These are phyloP conservation scores for Pentamera pediparva DNA, from an alignment of 53 echinoderm and acorn worm species.

Conservation along the genomic window DNA sequence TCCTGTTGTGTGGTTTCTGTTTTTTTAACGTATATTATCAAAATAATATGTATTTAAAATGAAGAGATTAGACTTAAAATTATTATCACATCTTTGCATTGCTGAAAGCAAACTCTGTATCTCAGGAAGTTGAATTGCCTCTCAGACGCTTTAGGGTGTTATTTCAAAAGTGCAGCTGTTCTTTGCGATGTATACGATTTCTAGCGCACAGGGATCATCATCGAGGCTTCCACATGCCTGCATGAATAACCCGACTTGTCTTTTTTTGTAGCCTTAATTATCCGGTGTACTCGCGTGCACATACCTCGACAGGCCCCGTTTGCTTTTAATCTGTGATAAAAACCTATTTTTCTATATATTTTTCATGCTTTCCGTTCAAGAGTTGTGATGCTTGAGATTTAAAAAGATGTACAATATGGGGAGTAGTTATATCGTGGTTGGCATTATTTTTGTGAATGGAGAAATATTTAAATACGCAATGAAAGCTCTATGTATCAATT, in stretches of 20 bases:
- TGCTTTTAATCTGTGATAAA: neutral
- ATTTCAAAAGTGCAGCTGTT: slow-evolving; percentile 27
- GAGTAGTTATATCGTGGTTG: no score
- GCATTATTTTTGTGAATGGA: no score
- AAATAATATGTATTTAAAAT: slow-evolving; percentile 30
- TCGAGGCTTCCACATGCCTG: neutral
- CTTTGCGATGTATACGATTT: slow-evolving; percentile 25
- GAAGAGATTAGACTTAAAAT: slow-evolving; percentile 17
- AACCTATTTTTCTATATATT: slow-evolving; percentile 4
- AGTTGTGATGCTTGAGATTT: neutral
- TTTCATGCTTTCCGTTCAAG: neutral
- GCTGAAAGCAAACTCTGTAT: slow-evolving; percentile 26
- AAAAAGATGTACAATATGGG: no score
- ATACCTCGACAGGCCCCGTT: no score
- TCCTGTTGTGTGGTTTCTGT: no score
- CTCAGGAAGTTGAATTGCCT: slow-evolving; percentile 36
- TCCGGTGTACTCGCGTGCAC: neutral
- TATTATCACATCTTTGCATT: slow-evolving; percentile 1
- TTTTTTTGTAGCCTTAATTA: neutral
- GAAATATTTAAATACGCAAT: no score
- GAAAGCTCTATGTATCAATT: no score
- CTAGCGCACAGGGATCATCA: neutral
- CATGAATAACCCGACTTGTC: neutral
- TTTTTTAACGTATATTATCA: slow-evolving; percentile 26
- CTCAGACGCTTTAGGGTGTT: slow-evolving; percentile 28